Base-by-base conservation (phyloP, 2,113 vertebrate genomes). In the Osmerus mordax region DNA sequence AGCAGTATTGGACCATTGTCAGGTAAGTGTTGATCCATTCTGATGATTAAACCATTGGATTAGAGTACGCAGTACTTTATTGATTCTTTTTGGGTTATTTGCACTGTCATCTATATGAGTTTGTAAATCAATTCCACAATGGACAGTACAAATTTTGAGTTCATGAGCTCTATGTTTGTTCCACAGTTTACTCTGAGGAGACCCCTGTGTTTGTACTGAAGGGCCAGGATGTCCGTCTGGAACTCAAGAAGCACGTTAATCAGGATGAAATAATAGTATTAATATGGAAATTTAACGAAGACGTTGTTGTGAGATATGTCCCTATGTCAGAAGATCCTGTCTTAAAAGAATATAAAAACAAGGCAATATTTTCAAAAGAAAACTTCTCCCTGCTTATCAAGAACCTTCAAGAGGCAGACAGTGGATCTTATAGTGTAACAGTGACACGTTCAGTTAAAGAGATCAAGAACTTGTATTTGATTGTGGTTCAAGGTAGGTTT, bases 401-500 rank as follows among this genome's bases (percentile, higher is more conserved):
- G 60, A 75, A 70, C 28, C 5, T 75, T 23, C 67, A 74, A 23
- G n/a, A 53, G 32, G 18, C 6, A 19, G 73, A 75, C 59, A 75
- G 60, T 65, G 73, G 73, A 51, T 14, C n/a, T 32, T 75, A 75
- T 54, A 55, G 8, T 14, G 72, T 41, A 67, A 9, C 12, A 1
- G 21, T 21, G 21, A 21, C 21, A 21, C 21, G 21, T 21, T 21
- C 21, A 21, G 21, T 1, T 21, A 52, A 28, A 66, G 19, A 36
- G 32, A 12, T 3, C 28, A 65, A 11, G 23, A 41, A 21, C 1
- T 8, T 14, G 65, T 41, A 67, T 8, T 61, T 11, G 2, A 15
- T 62, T 21, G 9, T n/a, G 28, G 64, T 77, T 59, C 25, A 47
- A 81, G 78, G 85, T 84, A 15, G 2, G 75, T 69, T 52, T 52